A percentile compares a stretch with the other conserved stretches of the same genome.
Conservation (phyloP, 2,797 vertebrate genomes). For the Chelmon rostratus region DNA sequence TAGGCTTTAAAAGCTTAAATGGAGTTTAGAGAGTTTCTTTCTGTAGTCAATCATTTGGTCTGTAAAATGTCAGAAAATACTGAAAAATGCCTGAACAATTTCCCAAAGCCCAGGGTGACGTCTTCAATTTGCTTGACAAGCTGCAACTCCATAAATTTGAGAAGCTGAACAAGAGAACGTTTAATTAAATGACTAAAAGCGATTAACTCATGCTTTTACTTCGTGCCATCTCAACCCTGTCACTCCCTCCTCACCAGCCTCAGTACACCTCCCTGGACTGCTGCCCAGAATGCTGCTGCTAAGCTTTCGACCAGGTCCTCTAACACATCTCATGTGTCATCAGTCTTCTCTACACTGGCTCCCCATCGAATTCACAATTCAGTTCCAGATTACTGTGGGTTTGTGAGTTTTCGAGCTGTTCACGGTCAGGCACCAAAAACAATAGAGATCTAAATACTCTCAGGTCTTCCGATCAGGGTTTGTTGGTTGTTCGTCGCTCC, state of each 20-base stretch:
- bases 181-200: background rate
- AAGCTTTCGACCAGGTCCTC: background rate
- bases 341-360: background rate
- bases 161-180: background rate
- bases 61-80: background rate
- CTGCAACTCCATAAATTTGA: background rate
- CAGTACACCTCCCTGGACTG: background rate
- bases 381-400: background rate
- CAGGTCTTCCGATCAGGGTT: background rate
- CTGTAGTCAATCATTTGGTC: background rate
- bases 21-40: background rate
- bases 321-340: background rate
- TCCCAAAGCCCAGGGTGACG: background rate
- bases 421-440: background rate
- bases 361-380: background rate
- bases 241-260: background rate
- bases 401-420: background rate
- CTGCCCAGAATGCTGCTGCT: background rate
- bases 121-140: background rate
- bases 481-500: background rate
- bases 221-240: background rate
- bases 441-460: background rate
- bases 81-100: background rate
- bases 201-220: background rate
- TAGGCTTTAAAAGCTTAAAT: background rate